Conservation (phyloP, 2,797 vertebrate genomes). For the Iguana delicatissima region DNA sequence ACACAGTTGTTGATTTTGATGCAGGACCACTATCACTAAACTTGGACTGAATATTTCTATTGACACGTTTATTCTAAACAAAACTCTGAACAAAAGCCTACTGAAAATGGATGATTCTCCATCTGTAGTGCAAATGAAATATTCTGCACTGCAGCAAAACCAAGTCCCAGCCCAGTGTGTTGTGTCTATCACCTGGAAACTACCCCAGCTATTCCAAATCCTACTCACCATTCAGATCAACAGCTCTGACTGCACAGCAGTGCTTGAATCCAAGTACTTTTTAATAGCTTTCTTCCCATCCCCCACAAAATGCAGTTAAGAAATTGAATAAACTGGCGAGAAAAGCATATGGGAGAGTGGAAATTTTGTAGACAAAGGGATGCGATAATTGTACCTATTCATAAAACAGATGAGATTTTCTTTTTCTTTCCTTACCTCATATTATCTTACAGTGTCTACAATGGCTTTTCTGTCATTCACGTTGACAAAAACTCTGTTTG, state of each 20-base stretch:
- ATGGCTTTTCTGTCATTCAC: conserved; percentile 39
- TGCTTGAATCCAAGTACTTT: not conserved
- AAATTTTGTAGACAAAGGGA: not conserved
- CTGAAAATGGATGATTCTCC: not conserved
- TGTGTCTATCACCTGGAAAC: accelerated
- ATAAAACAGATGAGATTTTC: conserved; percentile 26
- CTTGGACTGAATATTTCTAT: not conserved
- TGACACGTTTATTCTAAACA: conserved; percentile 2
- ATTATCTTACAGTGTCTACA: not conserved
- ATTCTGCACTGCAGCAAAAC: not conserved
- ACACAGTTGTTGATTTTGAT: not conserved
- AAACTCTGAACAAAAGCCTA: conserved; percentile 14
- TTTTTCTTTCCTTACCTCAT: conserved; percentile 10
- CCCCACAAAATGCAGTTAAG: not conserved
- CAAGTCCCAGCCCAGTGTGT: not conserved
- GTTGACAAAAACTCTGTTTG: conserved; percentile 24
- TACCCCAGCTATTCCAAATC: not conserved
- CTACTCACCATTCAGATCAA: conserved; percentile 2
- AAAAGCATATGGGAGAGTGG: not conserved
- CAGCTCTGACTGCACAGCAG: accelerated
- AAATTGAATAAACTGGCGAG: not conserved
- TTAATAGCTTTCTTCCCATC: not conserved
- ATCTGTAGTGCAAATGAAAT: conserved; percentile 25
- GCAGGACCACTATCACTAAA: not conserved
- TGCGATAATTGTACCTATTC: not conserved